Conservation (phyloP, 2,888 invertebrate genomes). For the Limenitis camilla region DNA sequence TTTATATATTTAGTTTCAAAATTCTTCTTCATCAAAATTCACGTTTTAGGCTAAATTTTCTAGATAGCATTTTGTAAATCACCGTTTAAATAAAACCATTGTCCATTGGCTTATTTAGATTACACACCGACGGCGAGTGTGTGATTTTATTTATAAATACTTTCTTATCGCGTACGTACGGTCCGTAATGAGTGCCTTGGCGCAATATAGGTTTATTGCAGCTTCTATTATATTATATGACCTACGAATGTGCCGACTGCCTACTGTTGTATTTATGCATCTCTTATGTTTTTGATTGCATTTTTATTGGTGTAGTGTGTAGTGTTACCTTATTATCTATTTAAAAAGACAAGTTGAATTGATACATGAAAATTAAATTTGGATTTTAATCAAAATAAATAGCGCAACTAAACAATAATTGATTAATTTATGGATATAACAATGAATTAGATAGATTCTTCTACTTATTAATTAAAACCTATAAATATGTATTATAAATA, state of each 20-base stretch:
- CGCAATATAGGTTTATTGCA: conserved; percentile 9
- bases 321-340: no score
- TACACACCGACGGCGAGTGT: conserved; percentile 6
- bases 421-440: no score
- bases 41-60: no score
- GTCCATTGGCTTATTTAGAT: conserved; percentile 2
- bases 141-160: conserved; percentile 15
- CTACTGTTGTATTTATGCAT: not conserved
- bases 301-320: not conserved
- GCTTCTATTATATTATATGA: conserved; percentile 10
- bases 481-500: conserved; percentile 10
- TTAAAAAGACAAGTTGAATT: no score
- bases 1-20: no score
- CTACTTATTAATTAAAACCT: no score
- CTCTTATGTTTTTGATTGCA: not conserved
- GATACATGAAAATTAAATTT: no score
- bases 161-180: conserved; percentile 16
- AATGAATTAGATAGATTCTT: no score
- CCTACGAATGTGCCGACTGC: no score
- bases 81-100: not conserved
- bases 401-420: conserved; percentile 2
- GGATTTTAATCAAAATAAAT: no score
- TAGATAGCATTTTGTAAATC: not conserved
- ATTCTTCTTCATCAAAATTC: no score
- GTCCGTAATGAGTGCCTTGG: conserved; percentile 7